A percentile compares a stretch with the other conserved stretches of the same genome.
These are phyloP conservation scores for Eulithis testata DNA, from an alignment of 2,888 invertebrate species.

Conservation along the genomic window DNA sequence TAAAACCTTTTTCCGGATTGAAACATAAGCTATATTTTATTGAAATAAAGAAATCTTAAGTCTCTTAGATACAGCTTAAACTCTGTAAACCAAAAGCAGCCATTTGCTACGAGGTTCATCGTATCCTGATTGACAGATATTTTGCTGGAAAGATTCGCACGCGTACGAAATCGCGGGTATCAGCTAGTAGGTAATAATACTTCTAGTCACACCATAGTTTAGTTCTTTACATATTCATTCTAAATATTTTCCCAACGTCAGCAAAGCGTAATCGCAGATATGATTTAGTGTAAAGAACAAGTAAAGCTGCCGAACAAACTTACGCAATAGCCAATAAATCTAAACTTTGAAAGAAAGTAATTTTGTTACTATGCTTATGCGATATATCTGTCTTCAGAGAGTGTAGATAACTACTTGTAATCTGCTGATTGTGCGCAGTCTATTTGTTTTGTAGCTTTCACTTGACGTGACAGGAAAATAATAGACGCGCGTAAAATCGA, in stretches of 20 bases:
- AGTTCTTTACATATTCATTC: slow-evolving; percentile 13
- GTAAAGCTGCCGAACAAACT: slow-evolving; percentile 70
- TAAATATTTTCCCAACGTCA: slow-evolving; percentile 57
- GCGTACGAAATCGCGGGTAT: no score
- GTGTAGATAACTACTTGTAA: slow-evolving; percentile 67
- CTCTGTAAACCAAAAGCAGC: no score
- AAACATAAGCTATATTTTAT: no score
- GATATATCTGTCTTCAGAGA: slow-evolving; percentile 66
- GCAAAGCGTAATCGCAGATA: slow-evolving; percentile 70
- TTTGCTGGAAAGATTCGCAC: no score
- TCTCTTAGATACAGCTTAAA: no score
- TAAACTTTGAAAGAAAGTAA: slow-evolving; percentile 79
- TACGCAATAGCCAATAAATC: slow-evolving; percentile 79
- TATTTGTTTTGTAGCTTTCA: slow-evolving; percentile 64
- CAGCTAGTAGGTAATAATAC: no score
- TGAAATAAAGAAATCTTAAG: no score
- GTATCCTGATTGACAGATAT: no score
- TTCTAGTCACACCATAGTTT: no score
- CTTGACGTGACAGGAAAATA: slow-evolving; percentile 57
- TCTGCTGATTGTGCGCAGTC: slow-evolving; percentile 68
- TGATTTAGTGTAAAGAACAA: slow-evolving; percentile 79
- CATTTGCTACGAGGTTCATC: no score
- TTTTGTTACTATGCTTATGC: slow-evolving; percentile 73
- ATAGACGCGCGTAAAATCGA: slow-evolving; percentile 55
- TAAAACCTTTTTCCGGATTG: no score